Conservation (phyloP, 2,113 vertebrate species). For the Typhlomys cinereus region DNA sequence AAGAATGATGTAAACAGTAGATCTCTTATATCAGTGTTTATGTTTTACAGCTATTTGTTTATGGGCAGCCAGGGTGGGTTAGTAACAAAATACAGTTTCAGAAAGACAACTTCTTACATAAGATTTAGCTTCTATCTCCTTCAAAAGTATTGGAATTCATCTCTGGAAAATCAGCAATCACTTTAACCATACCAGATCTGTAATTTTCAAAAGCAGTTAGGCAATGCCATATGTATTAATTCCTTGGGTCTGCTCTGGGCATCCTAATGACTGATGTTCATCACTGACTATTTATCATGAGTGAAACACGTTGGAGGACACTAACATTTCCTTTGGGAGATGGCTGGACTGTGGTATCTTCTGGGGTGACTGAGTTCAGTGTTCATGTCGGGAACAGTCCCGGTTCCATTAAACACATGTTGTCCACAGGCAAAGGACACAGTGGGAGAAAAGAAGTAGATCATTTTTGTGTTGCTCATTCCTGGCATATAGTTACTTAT, state of each 20-base stretch:
- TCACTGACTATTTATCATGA: constrained; percentile 22
- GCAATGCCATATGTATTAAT: background rate
- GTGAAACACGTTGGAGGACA: background rate
- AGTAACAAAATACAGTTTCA: background rate
- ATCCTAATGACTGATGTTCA: background rate
- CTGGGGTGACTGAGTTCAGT: background rate
- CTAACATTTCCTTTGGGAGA: background rate
- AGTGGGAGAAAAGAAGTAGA: background rate
- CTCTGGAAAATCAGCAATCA: constrained; percentile 38
- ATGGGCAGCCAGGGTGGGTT: background rate
- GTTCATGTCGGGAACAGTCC: background rate
- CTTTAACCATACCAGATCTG: background rate
- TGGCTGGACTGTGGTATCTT: background rate
- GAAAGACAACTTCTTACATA: background rate
- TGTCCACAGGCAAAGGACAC: background rate
- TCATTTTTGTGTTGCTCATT: background rate
- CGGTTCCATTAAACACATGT: constrained; percentile 34
- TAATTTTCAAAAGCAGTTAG: background rate
- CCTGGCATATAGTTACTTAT: background rate
- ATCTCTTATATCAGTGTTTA: background rate
- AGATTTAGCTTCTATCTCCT: constrained; percentile 33
- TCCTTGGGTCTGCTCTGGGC: background rate
- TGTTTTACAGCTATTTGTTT: constrained; percentile 20
- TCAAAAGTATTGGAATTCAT: constrained; percentile 14
- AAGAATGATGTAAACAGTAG: background rate